Evolutionary conservation across 2,797 vertebrate genomes (phyloP).

Genomic region (Acanthiza pusilla): DNA sequence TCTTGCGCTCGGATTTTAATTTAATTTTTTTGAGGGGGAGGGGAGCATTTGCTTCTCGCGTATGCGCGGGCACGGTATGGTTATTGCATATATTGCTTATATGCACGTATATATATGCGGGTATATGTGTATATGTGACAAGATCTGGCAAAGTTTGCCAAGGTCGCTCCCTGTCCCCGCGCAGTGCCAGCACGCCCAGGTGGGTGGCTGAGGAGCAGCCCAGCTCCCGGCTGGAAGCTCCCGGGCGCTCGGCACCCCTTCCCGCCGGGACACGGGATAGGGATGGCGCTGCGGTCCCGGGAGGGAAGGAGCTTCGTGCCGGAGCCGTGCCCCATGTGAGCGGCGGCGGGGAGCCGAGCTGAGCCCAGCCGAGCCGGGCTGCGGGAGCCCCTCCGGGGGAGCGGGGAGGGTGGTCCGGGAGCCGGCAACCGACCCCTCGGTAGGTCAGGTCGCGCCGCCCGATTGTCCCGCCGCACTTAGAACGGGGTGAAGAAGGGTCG

Average conservation of each 20-base stretch:
- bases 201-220: neutral
- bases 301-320: neutral
- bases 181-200: neutral
- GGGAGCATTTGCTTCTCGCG: neutral
- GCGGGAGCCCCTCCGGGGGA: neutral
- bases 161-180: neutral
- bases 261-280: neutral
- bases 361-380: neutral
- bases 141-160: constrained; percentile 5
- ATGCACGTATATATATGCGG: neutral
- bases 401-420: neutral
- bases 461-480: neutral
- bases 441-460: neutral
- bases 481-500: neutral
- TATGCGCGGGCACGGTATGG: neutral
- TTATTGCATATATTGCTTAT: neutral
- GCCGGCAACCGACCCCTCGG: neutral
- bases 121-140: neutral
- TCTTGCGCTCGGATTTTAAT: neutral
- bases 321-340: neutral
- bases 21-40: neutral
- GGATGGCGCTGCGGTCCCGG: neutral
- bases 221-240: neutral
- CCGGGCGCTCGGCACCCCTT: neutral
- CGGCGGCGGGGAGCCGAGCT: neutral